Base-by-base conservation (phyloP, 2,113 vertebrate species). In the Lucifuga dentata region DNA sequence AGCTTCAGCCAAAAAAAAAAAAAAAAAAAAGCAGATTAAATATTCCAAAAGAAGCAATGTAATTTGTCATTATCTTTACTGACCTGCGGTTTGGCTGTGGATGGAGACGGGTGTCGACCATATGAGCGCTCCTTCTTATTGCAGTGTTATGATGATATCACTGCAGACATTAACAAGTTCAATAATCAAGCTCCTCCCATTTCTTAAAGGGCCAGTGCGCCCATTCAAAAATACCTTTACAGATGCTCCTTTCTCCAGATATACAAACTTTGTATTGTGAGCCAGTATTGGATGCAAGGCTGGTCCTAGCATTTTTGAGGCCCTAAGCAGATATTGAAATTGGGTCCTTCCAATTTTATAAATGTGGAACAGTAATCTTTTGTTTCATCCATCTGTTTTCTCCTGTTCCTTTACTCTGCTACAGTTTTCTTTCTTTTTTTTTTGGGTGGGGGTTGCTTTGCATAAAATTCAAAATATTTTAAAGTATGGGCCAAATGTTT, bases 121-220 rank as follows among this genome's bases (percentile, higher is more conserved):
- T 38, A 61, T 50, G 69, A 74, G 51, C 36, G 29, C 12, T 21
- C 71, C 58, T 83, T 85, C 73, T 80, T 75, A 55, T 81, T 91
- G 86, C 88, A 85, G 87, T 78, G 83, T 89, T 88, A 62, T 86
- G 83, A 76, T 88, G 83, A 76, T 88, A 81, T 83, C 81, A 81
- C 83, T 78, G 86, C 89, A 87, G 86, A 79, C 68, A 76, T 68
- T 73, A 51, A 50, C 82, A 74, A 80, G 74, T 78, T 79, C 46
- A 55, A 55, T 26, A 55, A 19, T 35, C 11, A 69, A 39, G 76
- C 78, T 44, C 86, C 84, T 68, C 86, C 87, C 69, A 70, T 17
- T 5, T 64, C 11, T 49, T 55, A 63, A 56, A 45, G 67, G 12
- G 41, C 53, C 17, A 13, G 11, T 35, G 40, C 39, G 41, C 11